Conservation (phyloP, 2,797 vertebrate species). For the Mus spretus region DNA sequence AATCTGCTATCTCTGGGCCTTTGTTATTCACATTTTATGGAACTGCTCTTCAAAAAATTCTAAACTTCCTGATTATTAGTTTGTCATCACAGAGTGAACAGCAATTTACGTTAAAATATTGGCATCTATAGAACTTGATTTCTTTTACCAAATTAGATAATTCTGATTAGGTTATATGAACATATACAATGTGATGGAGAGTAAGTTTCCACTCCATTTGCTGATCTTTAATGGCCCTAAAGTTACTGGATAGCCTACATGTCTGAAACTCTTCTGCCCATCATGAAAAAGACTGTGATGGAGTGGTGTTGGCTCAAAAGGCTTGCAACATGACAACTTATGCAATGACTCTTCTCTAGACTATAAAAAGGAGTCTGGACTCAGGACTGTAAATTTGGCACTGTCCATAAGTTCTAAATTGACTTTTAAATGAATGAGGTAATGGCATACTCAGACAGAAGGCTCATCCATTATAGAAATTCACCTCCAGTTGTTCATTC, state of each 20-base stretch:
- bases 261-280: conserved; percentile 71
- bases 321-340: conserved; percentile 80
- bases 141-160: conserved; percentile 38
- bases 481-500: conserved; percentile 83
- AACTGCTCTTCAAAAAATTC: conserved; percentile 14
- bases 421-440: conserved; percentile 80
- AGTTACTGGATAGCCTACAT: conserved; percentile 65
- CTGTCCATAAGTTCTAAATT: conserved; percentile 79
- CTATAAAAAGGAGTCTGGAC: conserved; percentile 82
- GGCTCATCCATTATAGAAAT: conserved; percentile 84
- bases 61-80: conserved; percentile 24
- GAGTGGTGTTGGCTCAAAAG: conserved; percentile 75
- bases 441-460: conserved; percentile 82
- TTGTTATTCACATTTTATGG: background rate
- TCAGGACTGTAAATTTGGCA: conserved; percentile 81
- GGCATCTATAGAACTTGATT: conserved; percentile 33
- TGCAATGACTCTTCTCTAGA: conserved; percentile 75
- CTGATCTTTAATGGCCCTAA: conserved; percentile 69
- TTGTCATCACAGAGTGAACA: conserved; percentile 17
- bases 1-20: conserved; percentile 52
- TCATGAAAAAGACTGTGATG: conserved; percentile 71
- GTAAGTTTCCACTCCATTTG: conserved; percentile 9
- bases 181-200: background rate
- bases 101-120: background rate
- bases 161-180: conserved; percentile 33